Evolutionary conservation across 2,888 invertebrate species (phyloP).

Genomic region (Campaea margaritaria): DNA sequence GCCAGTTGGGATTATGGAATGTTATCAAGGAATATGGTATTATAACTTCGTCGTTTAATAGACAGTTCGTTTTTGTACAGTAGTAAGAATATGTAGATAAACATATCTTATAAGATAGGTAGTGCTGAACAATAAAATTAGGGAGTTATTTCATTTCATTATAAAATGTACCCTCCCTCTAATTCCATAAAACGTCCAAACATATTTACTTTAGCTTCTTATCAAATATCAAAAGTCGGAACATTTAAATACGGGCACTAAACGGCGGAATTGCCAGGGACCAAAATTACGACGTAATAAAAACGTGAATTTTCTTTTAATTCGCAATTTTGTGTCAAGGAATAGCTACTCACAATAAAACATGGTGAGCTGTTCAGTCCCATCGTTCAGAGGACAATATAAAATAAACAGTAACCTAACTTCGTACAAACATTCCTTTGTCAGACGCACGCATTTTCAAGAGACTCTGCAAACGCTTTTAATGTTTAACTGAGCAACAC

Average conservation of each 20-base stretch:
- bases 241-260: constrained; percentile 60
- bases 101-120: background rate
- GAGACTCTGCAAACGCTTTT: background rate
- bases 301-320: constrained; percentile 69
- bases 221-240: constrained; percentile 56
- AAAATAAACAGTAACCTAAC: constrained; percentile 20
- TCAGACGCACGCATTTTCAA: background rate
- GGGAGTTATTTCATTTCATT: background rate
- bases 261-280: constrained; percentile 61
- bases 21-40: too few relatives aligned
- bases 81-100: too few relatives aligned
- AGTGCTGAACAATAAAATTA: background rate
- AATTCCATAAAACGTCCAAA: constrained; percentile 38
- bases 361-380: constrained; percentile 58
- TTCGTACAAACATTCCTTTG: background rate
- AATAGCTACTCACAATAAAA: constrained; percentile 68
- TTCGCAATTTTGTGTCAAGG: constrained; percentile 66
- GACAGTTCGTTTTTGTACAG: too few relatives aligned
- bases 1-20: too few relatives aligned
- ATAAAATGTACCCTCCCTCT: constrained; percentile 16
- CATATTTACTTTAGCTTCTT: constrained; percentile 41
- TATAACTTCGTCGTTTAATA: too few relatives aligned
- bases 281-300: constrained; percentile 67
- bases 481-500: background rate
- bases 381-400: constrained; percentile 46